Conservation (phyloP, 2,113 vertebrate species). For the Coptodon rendalli region DNA sequence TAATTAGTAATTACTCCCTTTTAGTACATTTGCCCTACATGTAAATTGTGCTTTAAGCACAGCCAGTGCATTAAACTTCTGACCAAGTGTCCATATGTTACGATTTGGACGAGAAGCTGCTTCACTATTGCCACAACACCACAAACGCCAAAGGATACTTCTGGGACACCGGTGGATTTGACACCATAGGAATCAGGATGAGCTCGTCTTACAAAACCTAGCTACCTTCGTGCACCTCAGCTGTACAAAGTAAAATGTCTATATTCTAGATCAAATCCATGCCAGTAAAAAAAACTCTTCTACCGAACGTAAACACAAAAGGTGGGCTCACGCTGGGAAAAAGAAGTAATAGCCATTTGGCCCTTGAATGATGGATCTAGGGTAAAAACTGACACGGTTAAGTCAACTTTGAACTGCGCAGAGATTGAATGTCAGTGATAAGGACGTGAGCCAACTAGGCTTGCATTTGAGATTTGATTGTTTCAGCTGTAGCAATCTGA, state of each 20-base stretch:
- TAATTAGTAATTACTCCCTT: neutral
- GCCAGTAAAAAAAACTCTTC: neutral
- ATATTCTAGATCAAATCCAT: neutral
- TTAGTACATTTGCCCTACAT: neutral
- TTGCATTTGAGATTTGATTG: conserved; percentile 46
- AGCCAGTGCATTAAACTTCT: neutral
- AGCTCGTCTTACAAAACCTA: neutral
- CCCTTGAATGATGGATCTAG: conserved; percentile 26
- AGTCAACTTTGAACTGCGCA: conserved; percentile 14
- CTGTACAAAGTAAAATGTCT: neutral
- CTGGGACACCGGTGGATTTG: neutral
- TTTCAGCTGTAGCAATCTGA: conserved; percentile 41
- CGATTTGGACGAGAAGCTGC: neutral
- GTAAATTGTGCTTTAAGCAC: neutral
- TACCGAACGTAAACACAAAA: conserved; percentile 1
- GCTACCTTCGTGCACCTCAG: neutral
- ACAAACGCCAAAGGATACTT: neutral
- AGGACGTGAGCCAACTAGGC: conserved; percentile 27
- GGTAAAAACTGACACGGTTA: neutral
- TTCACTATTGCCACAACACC: neutral
- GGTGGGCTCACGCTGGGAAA: neutral
- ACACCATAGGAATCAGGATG: neutral
- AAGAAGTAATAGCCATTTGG: neutral
- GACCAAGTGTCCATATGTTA: neutral
- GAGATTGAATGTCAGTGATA: conserved; percentile 24